Conservation (phyloP, 2,888 invertebrate genomes). For the Monochamus alternatus region DNA sequence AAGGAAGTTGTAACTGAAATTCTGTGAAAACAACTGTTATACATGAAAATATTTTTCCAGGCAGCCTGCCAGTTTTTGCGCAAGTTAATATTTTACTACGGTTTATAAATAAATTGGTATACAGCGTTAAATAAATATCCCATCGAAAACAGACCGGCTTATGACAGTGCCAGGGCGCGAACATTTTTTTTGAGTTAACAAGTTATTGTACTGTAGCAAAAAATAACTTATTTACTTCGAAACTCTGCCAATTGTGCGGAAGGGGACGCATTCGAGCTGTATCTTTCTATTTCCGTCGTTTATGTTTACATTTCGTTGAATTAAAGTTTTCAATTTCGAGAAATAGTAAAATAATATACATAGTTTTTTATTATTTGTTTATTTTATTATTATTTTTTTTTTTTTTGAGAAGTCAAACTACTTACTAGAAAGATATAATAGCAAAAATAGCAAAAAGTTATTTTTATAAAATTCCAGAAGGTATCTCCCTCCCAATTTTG, state of each 20-base stretch:
- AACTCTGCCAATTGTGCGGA: not conserved
- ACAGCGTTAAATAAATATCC: constrained; percentile 1
- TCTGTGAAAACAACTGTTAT: constrained; percentile 10
- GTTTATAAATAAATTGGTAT: constrained; percentile 2
- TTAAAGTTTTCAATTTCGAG: too few relatives aligned
- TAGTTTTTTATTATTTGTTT: too few relatives aligned
- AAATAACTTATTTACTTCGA: constrained; percentile 2
- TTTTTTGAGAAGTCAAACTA: too few relatives aligned
- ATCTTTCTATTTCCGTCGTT: too few relatives aligned
- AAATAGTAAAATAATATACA: too few relatives aligned
- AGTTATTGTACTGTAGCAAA: not conserved
- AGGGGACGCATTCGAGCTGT: not conserved
- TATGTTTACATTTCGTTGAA: too few relatives aligned
- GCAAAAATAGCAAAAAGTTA: too few relatives aligned
- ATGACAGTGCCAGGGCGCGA: not conserved
- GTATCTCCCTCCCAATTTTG: too few relatives aligned
- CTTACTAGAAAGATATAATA: too few relatives aligned
- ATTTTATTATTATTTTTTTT: too few relatives aligned
- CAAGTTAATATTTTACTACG: constrained; percentile 10
- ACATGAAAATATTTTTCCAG: constrained; percentile 5
- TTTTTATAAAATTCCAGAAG: too few relatives aligned
- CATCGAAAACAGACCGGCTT: not conserved
- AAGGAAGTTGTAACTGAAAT: constrained; percentile 20
- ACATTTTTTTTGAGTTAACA: not conserved
- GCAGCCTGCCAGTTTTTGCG: constrained; percentile 17